Conservation (phyloP, 2,113 vertebrate genomes). For the Lampris incognitus region DNA sequence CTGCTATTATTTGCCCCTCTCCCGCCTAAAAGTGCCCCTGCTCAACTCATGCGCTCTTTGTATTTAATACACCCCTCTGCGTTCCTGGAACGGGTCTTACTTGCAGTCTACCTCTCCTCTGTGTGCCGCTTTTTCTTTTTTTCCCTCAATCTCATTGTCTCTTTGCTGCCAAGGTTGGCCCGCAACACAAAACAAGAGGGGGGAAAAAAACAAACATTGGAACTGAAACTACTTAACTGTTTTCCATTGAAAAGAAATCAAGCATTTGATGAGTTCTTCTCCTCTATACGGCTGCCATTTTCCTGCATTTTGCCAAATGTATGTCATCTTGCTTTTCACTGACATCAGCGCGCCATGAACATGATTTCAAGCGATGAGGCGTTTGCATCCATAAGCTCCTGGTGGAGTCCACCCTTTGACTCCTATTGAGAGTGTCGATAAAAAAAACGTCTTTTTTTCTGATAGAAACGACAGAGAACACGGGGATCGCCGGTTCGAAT, state of each 20-base stretch:
- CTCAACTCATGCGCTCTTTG: slow-evolving; percentile 54
- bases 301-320: slow-evolving; percentile 19
- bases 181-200: slow-evolving; percentile 37
- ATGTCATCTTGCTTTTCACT: slow-evolving; percentile 24
- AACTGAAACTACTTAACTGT: slow-evolving; percentile 58
- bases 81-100: slow-evolving; percentile 53
- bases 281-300: slow-evolving; percentile 48
- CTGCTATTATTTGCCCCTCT: slow-evolving; percentile 17
- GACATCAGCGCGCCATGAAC: slow-evolving; percentile 4
- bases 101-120: slow-evolving; percentile 38
- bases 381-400: slow-evolving; percentile 19
- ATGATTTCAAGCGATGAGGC: slow-evolving; percentile 21
- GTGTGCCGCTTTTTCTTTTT: neutral
- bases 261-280: slow-evolving; percentile 61
- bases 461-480: slow-evolving; percentile 49
- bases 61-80: slow-evolving; percentile 59
- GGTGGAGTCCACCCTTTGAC: slow-evolving; percentile 29
- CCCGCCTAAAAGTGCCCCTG: slow-evolving; percentile 40
- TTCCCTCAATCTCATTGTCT: slow-evolving; percentile 49
- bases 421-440: slow-evolving; percentile 27
- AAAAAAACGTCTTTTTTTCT: slow-evolving; percentile 36
- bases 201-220: slow-evolving; percentile 29
- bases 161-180: slow-evolving; percentile 50
- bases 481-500: too few species aligned
- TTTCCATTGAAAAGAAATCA: slow-evolving; percentile 64